Evolutionary conservation across 2,888 invertebrate genomes (phyloP), one percentile per base, ranked within the genome.

Genomic region (Drosophila rubida): DNA sequence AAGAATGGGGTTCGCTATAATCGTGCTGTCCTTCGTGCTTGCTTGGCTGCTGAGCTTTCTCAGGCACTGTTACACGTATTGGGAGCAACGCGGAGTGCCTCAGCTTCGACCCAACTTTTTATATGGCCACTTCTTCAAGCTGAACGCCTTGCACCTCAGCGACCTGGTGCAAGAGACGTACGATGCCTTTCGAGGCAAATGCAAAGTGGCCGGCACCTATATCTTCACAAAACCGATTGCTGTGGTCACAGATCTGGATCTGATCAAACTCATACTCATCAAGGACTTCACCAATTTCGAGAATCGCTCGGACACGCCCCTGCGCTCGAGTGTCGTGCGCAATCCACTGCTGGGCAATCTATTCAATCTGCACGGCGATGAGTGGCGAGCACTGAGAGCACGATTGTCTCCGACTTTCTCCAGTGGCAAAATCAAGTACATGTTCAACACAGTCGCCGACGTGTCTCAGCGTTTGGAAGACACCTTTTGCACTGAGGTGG

Each of bases 341-440:
- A 90, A 91, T 59, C 91, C 92, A 0, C 27, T 92, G 0, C 32
- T 83, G 0, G 89, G 69, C 0, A 83, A 92, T 78, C 77, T 93
- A 1, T 90, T 92, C 54, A 70, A 72, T 35, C 37, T 91, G 14
- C 79, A 87, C 0, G 92, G 91, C 4, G 78, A 90, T 1, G 88
- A 91, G 37, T 93, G 93, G 93, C 92, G 91, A 35, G 73, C 81
- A 2, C 69, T 93, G 50, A 77, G 93, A 23, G 69, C 86, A 0
- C 92, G 92, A 49, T 68, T 93, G 1, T 90, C 92, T 2, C 92
- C 93, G 1, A 92, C 93, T 0, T 93, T 93, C 61, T 92, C 93
- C 0, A 91, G 93, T 0, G 93, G 92, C 1, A 93, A 93, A 79
- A 92, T 93, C 86, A 93, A 92, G 66, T 88, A 84, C 8, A 93